Conservation (phyloP, 1,140 invertebrate genomes). For the Campoletis sonorensis region DNA sequence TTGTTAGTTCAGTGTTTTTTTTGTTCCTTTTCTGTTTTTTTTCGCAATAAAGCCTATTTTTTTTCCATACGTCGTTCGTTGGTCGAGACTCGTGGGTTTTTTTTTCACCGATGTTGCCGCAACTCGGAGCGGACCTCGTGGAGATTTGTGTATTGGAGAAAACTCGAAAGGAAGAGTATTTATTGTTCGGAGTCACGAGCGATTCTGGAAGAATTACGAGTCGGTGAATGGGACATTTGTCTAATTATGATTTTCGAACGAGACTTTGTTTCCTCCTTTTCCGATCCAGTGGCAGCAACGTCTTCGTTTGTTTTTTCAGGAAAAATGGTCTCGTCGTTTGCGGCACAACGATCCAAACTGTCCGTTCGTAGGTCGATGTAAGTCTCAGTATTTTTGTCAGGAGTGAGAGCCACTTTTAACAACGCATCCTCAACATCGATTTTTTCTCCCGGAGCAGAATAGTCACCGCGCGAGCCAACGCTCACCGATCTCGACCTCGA, state of each 20-base stretch:
- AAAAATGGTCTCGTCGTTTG: slow-evolving; percentile 18
- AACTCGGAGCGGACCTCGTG: too few species aligned
- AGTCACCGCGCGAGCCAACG: slow-evolving; percentile 46
- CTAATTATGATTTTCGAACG: slow-evolving; percentile 15
- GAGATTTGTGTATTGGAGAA: not conserved
- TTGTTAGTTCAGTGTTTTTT: slow-evolving; percentile 4
- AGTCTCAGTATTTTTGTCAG: slow-evolving; percentile 42
- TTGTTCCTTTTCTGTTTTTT: slow-evolving; percentile 10
- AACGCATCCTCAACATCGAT: slow-evolving; percentile 48
- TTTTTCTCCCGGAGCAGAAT: slow-evolving; percentile 28
- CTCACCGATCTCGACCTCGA: slow-evolving; percentile 64
- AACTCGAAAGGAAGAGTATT: not conserved
- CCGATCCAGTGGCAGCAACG: not conserved
- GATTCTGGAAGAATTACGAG: not conserved
- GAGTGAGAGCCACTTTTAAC: slow-evolving; percentile 25
- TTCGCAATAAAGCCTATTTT: slow-evolving; percentile 11
- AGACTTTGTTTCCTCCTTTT: not conserved
- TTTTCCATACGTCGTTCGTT: slow-evolving; percentile 45
- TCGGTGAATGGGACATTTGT: slow-evolving; percentile 46
- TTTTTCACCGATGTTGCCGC: not conserved
- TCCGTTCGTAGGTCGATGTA: slow-evolving; percentile 52
- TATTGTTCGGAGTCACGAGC: slow-evolving; percentile 43
- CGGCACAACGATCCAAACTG: slow-evolving; percentile 47
- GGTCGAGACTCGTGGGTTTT: not conserved
- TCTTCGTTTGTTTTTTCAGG: slow-evolving; percentile 8